A percentile compares a stretch with the other conserved stretches of the same genome.
Conservation (phyloP, 2,113 vertebrate genomes). For the Delphinus delphis region DNA sequence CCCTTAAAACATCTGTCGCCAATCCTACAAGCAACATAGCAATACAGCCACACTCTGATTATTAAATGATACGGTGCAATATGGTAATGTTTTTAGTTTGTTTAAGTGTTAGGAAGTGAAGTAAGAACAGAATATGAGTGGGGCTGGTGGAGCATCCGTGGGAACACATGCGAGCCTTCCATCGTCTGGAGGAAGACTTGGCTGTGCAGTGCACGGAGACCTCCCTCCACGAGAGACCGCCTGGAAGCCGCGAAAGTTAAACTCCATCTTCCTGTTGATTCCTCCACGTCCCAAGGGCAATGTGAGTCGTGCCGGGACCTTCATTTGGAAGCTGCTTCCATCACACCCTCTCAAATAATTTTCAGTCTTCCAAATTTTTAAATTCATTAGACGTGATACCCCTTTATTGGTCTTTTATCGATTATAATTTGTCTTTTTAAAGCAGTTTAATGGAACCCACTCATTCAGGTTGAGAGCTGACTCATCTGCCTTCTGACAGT, state of each 20-base stretch:
- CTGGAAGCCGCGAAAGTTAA: not conserved
- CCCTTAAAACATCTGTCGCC: slow-evolving; percentile 39
- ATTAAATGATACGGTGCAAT: not conserved
- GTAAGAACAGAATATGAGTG: not conserved
- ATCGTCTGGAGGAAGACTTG: fast-evolving
- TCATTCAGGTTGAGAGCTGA: not conserved
- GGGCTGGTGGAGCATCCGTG: not conserved
- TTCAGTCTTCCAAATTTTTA: not conserved
- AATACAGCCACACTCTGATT: not conserved
- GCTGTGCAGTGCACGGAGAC: fast-evolving
- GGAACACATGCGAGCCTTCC: not conserved
- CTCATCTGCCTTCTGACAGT: not conserved
- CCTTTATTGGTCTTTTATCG: not conserved
- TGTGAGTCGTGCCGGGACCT: fast-evolving
- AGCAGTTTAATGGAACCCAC: not conserved
- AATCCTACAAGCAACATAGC: not conserved
- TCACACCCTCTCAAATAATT: not conserved
- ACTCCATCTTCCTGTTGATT: fast-evolving
- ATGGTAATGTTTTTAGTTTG: slow-evolving; percentile 27
- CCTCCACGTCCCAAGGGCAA: fast-evolving
- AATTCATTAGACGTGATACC: not conserved
- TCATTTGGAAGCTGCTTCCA: not conserved
- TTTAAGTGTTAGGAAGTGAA: not conserved
- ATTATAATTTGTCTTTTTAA: not conserved
- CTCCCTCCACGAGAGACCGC: fast-evolving